Evolutionary conservation across 2,113 vertebrate genomes (phyloP), one percentile per base, ranked within the genome.

Genomic region (Ophiodon elongatus): DNA sequence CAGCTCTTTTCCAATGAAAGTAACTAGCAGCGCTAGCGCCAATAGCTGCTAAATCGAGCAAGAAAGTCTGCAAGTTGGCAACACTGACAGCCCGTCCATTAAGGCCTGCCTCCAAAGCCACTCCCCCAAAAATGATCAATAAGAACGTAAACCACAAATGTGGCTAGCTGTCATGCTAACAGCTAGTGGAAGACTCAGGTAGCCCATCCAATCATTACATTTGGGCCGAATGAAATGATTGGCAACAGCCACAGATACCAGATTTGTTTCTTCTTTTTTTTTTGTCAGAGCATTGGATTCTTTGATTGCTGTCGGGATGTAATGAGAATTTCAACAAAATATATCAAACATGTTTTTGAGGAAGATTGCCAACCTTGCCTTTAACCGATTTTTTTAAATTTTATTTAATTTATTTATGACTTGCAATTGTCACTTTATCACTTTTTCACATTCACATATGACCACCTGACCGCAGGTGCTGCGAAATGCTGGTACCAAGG

Each of bases 401-500:
- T 56, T 8, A n/a, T 75, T 5, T 83, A 29, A 39, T 39, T 41
- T 59, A 47, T 83, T 70, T 59, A 80, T 85, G 69, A 27, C n/a
- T 23, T 56, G 52, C 4, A 56, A 41, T 31, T 43, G 37, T 74
- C 7, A 65, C 45, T 19, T 29, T 27, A 27, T 80, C n/a, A 19
- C 45, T 41, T 79, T 21, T 62, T 66, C 33, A 75, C 29, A 2
- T 47, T 82, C 63, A 64, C 75, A 67, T 82, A 73, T 74, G 29
- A 79, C 78, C 62, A 60, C 52, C 19, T 88, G 85, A 70, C 5
- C 7, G 50, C 96, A 97, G 79, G 97, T 99, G 64, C 95, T 98
- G 63, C 95, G 96, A 84, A 97, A 97, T 45, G 97, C 97, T 91
- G 97, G 97, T 62, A 97, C 94, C 76, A 92, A 94, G 90, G 97